These are phyloP conservation scores for Zaprionus lineosus DNA, from an alignment of 2,888 invertebrate species.

Conservation along the genomic window DNA sequence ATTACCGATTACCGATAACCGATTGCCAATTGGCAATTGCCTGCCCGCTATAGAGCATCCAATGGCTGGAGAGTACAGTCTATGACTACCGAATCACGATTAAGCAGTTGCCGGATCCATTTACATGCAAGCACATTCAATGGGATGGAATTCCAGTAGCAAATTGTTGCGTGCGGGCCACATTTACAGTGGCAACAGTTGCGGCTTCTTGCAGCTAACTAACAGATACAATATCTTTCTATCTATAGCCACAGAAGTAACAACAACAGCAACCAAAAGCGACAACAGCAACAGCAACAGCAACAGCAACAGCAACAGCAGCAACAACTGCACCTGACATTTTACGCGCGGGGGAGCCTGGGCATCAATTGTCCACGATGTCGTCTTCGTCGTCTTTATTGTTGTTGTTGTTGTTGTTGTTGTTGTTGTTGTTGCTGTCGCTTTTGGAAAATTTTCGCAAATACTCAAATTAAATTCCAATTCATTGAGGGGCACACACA, in stretches of 20 bases:
- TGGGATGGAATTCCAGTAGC: constrained; percentile 68
- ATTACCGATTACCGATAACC: background rate
- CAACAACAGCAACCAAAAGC: constrained; percentile 12
- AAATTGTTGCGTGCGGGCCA: constrained; percentile 78
- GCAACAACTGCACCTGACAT: constrained; percentile 64
- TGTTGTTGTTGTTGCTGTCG: constrained; percentile 31
- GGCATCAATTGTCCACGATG: constrained; percentile 77
- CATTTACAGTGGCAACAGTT: constrained; percentile 55
- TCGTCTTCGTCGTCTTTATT: constrained; percentile 36
- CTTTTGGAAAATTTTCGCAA: constrained; percentile 70
- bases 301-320: constrained; percentile 7
- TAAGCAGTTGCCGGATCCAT: constrained; percentile 67
- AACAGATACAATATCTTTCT: constrained; percentile 55
- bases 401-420: constrained; percentile 50
- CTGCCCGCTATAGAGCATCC: no score
- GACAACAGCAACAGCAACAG: constrained; percentile 12
- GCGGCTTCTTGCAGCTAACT: background rate
- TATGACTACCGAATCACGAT: constrained; percentile 71
- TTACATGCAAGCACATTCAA: constrained; percentile 63
- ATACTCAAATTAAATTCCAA: constrained; percentile 83
- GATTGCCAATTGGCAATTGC: no score
- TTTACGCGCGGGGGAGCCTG: constrained; percentile 63
- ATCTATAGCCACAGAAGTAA: constrained; percentile 31
- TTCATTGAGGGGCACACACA: constrained; percentile 79
- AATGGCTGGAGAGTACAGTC: no score